Percentiles rank a stretch among this genome's conserved stretches.
These are phyloP conservation scores for Cebus imitator DNA, from an alignment of 2,113 vertebrate species.

Conservation along the genomic window DNA sequence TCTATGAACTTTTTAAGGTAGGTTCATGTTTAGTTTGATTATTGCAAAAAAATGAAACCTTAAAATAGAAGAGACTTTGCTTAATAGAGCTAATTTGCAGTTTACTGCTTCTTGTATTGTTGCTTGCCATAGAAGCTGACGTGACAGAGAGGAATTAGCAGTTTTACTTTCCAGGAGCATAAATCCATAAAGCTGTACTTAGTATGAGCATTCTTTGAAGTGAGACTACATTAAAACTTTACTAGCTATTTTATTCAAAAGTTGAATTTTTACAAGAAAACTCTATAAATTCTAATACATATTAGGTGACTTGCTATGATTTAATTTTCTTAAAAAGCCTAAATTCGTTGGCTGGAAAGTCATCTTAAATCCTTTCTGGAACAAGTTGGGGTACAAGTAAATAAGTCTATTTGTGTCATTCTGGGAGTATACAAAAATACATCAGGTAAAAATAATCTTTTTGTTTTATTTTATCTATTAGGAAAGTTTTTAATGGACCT, in stretches of 20 bases:
- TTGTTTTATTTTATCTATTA: not conserved
- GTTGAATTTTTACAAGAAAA: constrained; percentile 20
- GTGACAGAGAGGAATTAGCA: not conserved
- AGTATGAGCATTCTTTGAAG: not conserved
- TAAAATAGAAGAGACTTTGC: not conserved
- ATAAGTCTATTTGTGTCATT: not conserved
- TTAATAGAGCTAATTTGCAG: not conserved
- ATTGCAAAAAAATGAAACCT: constrained; percentile 43
- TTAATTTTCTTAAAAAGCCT: constrained; percentile 26
- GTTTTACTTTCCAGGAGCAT: not conserved
- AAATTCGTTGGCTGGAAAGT: not conserved
- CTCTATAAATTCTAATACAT: not conserved
- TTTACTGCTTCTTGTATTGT: not conserved
- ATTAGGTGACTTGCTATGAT: not conserved
- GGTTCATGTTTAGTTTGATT: constrained; percentile 26
- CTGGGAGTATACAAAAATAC: not conserved
- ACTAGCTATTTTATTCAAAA: constrained; percentile 14
- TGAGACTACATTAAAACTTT: not conserved
- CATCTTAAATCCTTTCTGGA: constrained; percentile 20
- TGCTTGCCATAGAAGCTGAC: not conserved
- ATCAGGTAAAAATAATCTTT: not conserved
- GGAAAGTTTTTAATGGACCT: not conserved
- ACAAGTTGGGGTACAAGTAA: not conserved
- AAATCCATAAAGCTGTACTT: not conserved
- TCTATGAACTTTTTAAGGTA: constrained; percentile 98